phyloP scores from a whole-genome alignment of 2,113 vertebrate species.

The Anser brachyrhynchus region DNA sequence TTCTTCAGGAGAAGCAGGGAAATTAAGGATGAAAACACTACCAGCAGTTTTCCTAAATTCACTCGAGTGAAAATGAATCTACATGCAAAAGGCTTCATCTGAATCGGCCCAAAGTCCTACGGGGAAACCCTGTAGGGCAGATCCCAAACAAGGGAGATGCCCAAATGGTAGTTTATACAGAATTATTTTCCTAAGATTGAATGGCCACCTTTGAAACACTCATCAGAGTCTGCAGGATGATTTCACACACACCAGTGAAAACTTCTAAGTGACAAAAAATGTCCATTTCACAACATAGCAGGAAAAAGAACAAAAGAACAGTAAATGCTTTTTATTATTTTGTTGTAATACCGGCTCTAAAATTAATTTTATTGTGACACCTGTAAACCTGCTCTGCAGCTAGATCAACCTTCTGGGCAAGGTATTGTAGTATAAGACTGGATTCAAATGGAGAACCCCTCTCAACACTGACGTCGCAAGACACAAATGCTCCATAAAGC shows the following conservation, averaged over 20 bases:
- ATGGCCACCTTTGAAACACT: not conserved
- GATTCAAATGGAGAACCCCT: not conserved
- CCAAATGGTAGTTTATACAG: not conserved
- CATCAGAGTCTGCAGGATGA: not conserved
- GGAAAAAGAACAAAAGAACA: not conserved
- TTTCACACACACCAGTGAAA: not conserved
- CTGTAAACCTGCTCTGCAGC: not conserved
- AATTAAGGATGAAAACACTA: not conserved
- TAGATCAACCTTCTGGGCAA: not conserved
- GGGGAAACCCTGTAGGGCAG: not conserved
- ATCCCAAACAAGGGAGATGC: not conserved
- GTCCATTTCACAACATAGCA: not conserved
- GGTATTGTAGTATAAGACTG: not conserved
- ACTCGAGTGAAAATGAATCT: not conserved
- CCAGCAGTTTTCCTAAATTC: not conserved
- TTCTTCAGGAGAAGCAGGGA: conserved; percentile 1
- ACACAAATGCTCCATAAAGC: rapidly evolving
- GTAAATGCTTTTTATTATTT: not conserved
- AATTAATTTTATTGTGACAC: not conserved
- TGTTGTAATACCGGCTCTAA: not conserved
- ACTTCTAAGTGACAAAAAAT: not conserved
- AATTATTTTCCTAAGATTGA: not conserved
- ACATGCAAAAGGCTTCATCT: not conserved
- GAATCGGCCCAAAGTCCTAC: not conserved
- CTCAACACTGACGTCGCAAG: not conserved